These are phyloP conservation scores for Lamellibrachia luymesi DNA, from an alignment of 1,140 invertebrate genomes.

Conservation along the genomic window DNA sequence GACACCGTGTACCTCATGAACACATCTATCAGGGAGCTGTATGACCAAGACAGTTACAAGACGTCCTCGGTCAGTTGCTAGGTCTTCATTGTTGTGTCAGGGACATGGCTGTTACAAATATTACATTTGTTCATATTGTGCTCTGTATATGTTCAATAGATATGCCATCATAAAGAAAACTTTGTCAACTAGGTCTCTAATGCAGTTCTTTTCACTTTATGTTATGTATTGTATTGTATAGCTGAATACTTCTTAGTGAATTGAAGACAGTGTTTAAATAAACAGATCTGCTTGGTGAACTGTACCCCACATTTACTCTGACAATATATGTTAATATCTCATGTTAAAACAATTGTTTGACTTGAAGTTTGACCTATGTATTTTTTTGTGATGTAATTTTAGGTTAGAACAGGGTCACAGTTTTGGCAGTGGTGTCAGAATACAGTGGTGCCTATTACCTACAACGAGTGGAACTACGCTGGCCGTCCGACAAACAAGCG, in stretches of 20 bases:
- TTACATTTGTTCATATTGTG: background rate
- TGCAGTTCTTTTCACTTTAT: background rate
- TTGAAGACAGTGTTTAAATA: too few species aligned
- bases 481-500: background rate
- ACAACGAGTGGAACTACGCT: slow-evolving; percentile 9
- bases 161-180: background rate
- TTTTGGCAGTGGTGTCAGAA: slow-evolving; percentile 9
- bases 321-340: background rate
- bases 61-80: background rate
- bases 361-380: background rate
- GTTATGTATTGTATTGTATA: too few species aligned
- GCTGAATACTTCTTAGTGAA: too few species aligned
- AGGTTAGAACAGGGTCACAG: background rate
- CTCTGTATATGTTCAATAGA: background rate
- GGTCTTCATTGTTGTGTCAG: background rate
- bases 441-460: background rate
- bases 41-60: background rate
- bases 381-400: too few species aligned
- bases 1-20: slow-evolving; percentile 8
- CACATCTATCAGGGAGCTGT: background rate
- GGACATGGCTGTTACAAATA: background rate
- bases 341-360: background rate
- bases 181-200: background rate
- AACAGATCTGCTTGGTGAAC: too few species aligned
- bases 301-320: too few species aligned